phyloP scores from a whole-genome alignment of 2,113 vertebrate genomes.

The Nycticryphes semicollaris region DNA sequence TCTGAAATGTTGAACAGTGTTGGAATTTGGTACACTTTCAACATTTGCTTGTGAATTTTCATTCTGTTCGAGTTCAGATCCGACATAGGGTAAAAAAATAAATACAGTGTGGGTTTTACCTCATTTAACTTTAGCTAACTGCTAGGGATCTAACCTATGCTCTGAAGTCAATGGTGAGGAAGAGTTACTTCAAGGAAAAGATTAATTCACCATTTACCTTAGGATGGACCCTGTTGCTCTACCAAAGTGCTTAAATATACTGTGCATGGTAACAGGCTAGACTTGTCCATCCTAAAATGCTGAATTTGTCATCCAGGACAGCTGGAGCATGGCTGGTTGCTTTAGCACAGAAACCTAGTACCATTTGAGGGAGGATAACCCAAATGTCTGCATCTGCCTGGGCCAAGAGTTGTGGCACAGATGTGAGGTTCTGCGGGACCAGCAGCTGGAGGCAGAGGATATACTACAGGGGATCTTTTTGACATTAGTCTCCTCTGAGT shows the following conservation, averaged over 20 bases:
- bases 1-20: fast-evolving
- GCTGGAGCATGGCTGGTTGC: neutral
- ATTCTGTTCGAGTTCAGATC: neutral
- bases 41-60: neutral
- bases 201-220: neutral
- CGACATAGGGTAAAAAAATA: neutral
- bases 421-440: fast-evolving
- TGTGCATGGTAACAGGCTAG: neutral
- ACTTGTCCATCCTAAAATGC: neutral
- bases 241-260: neutral
- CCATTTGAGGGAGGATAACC: neutral
- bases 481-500: neutral
- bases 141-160: neutral
- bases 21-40: neutral
- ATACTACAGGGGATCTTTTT: neutral
- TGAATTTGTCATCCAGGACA: neutral
- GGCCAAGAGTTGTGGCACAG: neutral
- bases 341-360: neutral
- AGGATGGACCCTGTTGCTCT: neutral
- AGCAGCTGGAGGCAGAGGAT: neutral
- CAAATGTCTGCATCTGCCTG: neutral
- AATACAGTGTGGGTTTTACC: neutral
- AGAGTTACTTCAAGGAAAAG: neutral
- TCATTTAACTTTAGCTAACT: neutral
- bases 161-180: neutral